A percentile compares a stretch with the other conserved stretches of the same genome.
These are phyloP conservation scores for Megalonaias nervosa DNA, from an alignment of 1,140 invertebrate species.

Conservation along the genomic window DNA sequence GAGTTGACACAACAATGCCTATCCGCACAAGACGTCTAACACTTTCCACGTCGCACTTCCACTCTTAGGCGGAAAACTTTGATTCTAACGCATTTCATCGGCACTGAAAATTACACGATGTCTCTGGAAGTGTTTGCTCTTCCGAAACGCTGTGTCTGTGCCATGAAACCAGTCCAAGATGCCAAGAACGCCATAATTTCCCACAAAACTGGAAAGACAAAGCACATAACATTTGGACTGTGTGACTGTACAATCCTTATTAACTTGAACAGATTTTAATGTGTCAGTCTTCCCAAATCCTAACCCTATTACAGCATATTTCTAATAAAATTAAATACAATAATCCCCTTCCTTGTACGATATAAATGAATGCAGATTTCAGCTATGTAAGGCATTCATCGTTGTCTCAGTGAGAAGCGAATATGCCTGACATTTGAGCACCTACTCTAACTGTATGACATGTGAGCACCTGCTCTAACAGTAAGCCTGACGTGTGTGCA, in stretches of 20 bases:
- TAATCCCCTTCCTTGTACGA: too few relatives aligned
- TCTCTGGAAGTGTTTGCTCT: slow-evolving; percentile 36
- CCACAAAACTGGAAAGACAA: slow-evolving; percentile 52
- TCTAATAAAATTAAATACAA: background rate
- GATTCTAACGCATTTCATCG: too few relatives aligned
- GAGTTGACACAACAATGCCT: too few relatives aligned
- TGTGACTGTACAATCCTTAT: background rate
- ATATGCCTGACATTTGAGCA: too few relatives aligned
- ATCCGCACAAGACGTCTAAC: too few relatives aligned
- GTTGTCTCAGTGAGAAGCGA: too few relatives aligned
- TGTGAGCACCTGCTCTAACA: too few relatives aligned
- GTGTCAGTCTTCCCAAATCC: background rate
- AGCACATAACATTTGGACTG: background rate
- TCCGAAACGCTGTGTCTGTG: slow-evolving; percentile 76
- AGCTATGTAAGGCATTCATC: background rate
- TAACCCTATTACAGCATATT: background rate
- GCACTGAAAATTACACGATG: slow-evolving; percentile 37
- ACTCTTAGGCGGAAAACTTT: too few relatives aligned
- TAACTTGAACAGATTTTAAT: background rate
- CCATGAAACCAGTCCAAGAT: slow-evolving; percentile 87
- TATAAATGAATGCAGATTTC: background rate
- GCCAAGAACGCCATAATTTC: slow-evolving; percentile 88
- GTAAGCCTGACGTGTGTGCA: too few relatives aligned
- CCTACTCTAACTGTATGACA: too few relatives aligned
- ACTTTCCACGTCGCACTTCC: too few relatives aligned